These are phyloP conservation scores for Datnioides undecimradiatus DNA, from an alignment of 2,113 vertebrate species.

Conservation along the genomic window DNA sequence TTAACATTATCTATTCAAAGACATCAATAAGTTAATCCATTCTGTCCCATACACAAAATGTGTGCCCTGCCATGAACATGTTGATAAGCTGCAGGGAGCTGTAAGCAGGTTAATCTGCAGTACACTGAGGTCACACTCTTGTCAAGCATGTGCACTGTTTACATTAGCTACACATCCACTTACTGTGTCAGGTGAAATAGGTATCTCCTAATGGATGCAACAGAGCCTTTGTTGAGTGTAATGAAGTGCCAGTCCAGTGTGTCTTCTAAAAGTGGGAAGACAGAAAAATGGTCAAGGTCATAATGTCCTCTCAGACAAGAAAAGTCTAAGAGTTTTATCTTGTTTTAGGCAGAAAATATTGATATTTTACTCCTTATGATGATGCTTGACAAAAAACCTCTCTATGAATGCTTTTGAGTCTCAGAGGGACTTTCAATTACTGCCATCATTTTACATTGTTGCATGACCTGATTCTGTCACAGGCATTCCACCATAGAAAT, in stretches of 20 bases:
- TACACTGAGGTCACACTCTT: not conserved
- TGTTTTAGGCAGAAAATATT: not conserved
- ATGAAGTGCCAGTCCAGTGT: slow-evolving; percentile 11
- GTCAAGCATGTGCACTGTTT: not conserved
- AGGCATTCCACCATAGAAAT: not conserved
- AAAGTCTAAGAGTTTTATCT: not conserved
- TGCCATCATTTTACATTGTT: not conserved
- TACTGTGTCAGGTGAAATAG: not conserved
- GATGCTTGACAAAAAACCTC: not conserved
- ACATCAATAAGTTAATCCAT: not conserved
- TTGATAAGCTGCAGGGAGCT: not conserved
- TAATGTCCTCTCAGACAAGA: not conserved
- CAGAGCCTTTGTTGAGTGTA: not conserved
- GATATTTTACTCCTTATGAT: not conserved
- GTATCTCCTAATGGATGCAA: not conserved
- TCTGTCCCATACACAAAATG: not conserved
- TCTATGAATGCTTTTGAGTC: not conserved
- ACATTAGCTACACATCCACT: not conserved
- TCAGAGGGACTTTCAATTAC: slow-evolving; percentile 25
- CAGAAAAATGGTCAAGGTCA: slow-evolving; percentile 1
- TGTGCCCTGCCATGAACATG: not conserved
- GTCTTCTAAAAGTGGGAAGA: not conserved
- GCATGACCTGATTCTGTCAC: slow-evolving; percentile 38
- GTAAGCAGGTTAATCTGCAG: not conserved
- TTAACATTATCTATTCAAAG: not conserved